Evolutionary conservation across 2,888 invertebrate genomes (phyloP), one percentile per base, ranked within the genome.

Genomic region (Bombyx huttoni): DNA sequence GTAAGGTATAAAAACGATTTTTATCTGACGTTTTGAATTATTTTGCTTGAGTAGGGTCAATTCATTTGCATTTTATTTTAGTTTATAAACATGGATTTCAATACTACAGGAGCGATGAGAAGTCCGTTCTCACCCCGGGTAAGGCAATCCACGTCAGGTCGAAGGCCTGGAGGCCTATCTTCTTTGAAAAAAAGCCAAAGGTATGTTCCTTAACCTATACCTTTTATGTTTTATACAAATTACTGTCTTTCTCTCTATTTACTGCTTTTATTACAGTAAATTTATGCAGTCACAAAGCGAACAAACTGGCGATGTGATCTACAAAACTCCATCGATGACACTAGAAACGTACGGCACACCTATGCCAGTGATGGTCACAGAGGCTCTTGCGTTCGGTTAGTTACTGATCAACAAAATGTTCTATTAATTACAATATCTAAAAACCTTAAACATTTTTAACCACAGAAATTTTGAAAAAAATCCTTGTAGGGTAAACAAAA

Each of bases 341-440:
- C 91, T 96, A 0, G 96, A 97, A 75, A 92, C 91, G 52, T 96
- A 92, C 84, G 97, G 97, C 0, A 89, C 92, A 34, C 91, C 96
- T 1, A 76, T 97, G 48, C 97, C 97, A 35, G 96, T 97, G 1
- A 90, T 95, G 54, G 95, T 98, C 3, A 96, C 96, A 24, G 97
- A 97, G 83, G 95, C 95, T 0, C 82, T 97, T 33, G 94, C 95
- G 48, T 94, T 95, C 80, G 91, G 94, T 65, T 94, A 94, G 73
- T 61, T 51, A 33, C 14, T 46, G 13, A 34, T 49, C 45, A 34
- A 51, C 47, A 45, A 7, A 51, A 12, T n/a, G n/a, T 13, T 33
- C 12, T 9, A 51, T 48, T 51, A 13, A 48, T 13, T 14, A 13
- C 3, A 34, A 46, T 8, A 24, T 24, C 9, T n/a, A 13, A 12